Evolutionary conservation across 2,113 vertebrate genomes (phyloP), one percentile per base, ranked within the genome.

Genomic region (Phylloscopus trochilus): DNA sequence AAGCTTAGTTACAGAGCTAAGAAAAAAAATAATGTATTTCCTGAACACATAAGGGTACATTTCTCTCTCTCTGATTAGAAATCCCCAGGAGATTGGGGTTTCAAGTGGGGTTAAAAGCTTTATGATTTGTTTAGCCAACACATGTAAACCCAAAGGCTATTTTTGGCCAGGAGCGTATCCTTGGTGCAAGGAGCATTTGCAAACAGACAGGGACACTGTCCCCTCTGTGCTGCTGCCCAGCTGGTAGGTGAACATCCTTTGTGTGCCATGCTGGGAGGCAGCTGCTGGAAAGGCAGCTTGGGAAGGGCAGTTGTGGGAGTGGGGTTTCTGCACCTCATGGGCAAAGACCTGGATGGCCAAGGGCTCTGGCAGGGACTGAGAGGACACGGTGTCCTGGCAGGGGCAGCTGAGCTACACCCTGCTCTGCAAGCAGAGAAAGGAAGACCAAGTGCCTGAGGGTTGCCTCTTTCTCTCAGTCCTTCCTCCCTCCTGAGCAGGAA

Each of bases 51-150:
- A 56, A 56, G 39, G 24, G 43, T 44, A 86, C 30, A 67, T 85
- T 95, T 92, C 68, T 92, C 13, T 43, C 52, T 67, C 55, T 63
- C 35, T 4, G 30, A 76, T 79, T 37, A 84, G 86, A 83, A 93
- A 90, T 35, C 78, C 74, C 74, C 28, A 24, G 43, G 88, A 90
- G 88, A 89, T 58, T 67, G 1, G 16, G 49, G 58, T 96, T 97
- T 95, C 90, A 86, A 86, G 79, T 18, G 23, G 74, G 41, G 74
- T 95, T 95, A 97, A 95, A 95, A 93, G 74, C 90, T 81, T 86
- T 69, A 53, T 69, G 91, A 85, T 78, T 96, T 97, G 68, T 94
- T 96, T 91, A 95, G 90, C 58, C 75, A 86, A 73, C 3, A 5
- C 24, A 23, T 41, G 66, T 86, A 85, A 96, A 96, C 64, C 49